Evolutionary conservation across 2,797 vertebrate genomes (phyloP).

Genomic region (Anas georgica): DNA sequence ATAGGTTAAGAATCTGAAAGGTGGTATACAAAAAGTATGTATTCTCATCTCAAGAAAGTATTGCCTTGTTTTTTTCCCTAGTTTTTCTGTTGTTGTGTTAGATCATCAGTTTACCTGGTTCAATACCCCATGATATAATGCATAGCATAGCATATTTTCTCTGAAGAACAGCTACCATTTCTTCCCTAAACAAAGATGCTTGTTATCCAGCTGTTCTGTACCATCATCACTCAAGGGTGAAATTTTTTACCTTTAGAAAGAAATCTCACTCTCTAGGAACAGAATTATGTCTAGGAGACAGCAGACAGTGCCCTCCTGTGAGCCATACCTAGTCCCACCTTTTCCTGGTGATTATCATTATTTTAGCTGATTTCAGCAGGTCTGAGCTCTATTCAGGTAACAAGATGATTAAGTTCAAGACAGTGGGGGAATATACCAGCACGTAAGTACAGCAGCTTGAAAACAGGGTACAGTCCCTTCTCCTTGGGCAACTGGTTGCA

Average conservation of each 20-base stretch:
- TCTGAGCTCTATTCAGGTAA: not conserved
- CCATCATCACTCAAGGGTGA: not conserved
- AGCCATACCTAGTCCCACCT: not conserved
- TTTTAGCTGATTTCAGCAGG: not conserved
- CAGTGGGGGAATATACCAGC: not conserved
- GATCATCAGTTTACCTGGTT: not conserved
- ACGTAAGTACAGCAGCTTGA: not conserved
- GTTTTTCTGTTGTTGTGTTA: not conserved
- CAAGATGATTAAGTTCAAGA: not conserved
- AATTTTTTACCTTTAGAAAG: not conserved
- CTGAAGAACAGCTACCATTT: not conserved
- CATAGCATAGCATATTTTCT: rapidly evolving
- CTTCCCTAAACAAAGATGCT: not conserved
- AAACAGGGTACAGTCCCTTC: not conserved
- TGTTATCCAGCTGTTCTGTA: not conserved
- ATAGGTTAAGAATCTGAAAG: not conserved
- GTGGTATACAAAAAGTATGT: not conserved
- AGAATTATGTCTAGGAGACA: not conserved
- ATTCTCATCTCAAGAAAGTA: not conserved
- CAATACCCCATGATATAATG: not conserved
- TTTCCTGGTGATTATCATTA: not conserved
- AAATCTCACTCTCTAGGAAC: not conserved
- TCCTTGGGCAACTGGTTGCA: not conserved
- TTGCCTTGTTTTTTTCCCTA: not conserved
- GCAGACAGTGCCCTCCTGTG: not conserved